Base-by-base conservation (phyloP, 2,113 vertebrate species). In the Oryzias celebensis region DNA sequence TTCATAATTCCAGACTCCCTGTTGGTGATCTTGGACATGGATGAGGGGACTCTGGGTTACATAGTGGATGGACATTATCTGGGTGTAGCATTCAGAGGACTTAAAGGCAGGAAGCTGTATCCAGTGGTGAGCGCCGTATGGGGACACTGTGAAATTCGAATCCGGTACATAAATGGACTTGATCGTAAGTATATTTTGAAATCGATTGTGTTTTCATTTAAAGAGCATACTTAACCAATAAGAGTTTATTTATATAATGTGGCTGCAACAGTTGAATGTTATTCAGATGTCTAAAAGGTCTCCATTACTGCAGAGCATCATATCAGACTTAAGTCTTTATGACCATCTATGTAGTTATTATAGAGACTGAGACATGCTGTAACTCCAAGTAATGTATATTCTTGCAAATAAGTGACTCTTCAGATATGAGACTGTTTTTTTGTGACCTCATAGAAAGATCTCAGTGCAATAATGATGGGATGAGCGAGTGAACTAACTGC, bases 141-240 rank as follows among this genome's bases (percentile, higher is more conserved):
- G 97, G 97, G 97, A 85, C 97, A 99, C 93, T 99, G 97, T 87
- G 97, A 99, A 87, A 99, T 99, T 64, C 87, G 94, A 73, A 98
- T 99, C 92, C 95, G 97, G 85, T 99, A 99, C 94, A 91, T 99
- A 85, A 99, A 99, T n/a, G 96, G 97, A 52, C 96, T 99, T 0
- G 97, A 99, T 91, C 97, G 97, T 99, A 93, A 98, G 97, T 99
- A 93, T 78, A 16, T 8, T 52, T 1, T 45, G 14, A 50, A 7
- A 14, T 62, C 6, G 56, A 52, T 54, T 8, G 5, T 18, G 3
- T 52, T 10, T 17, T 52, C n/a, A 10, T 41, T 20, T 46, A n/a
- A 20, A 12, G 7, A 17, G 28, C n/a, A 58, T 48, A 41, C 18
- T 15, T n/a, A 65, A 65, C 36, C 52, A 28, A 18, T 44, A 48